phyloP scores from a whole-genome alignment of 1,140 invertebrate species.

The Drosophila santomea region DNA sequence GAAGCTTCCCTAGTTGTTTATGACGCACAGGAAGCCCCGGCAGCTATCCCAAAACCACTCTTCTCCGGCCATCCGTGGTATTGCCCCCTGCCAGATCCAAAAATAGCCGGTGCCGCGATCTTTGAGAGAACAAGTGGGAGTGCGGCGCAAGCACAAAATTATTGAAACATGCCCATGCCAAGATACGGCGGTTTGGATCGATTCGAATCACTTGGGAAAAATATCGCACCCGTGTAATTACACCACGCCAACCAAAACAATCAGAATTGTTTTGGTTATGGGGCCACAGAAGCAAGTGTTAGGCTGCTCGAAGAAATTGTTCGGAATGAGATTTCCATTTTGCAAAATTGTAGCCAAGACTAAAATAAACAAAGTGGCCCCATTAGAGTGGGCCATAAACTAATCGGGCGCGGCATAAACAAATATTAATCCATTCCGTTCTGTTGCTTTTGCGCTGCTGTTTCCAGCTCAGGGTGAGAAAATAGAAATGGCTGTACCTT shows the following conservation, averaged over 20 bases:
- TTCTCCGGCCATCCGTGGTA: constrained; percentile 38
- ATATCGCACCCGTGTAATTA: constrained; percentile 55
- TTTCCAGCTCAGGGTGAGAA: constrained; percentile 66
- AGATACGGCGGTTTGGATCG: constrained; percentile 10
- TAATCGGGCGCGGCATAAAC: constrained; percentile 76
- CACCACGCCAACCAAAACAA: constrained; percentile 49
- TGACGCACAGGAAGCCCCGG: constrained; percentile 51
- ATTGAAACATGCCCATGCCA: constrained; percentile 63
- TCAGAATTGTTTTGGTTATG: constrained; percentile 20
- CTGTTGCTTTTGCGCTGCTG: constrained; percentile 39
- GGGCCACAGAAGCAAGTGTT: constrained; percentile 20
- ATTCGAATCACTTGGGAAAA: constrained; percentile 20
- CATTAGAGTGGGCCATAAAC: constrained; percentile 67
- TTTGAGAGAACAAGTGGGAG: constrained; percentile 32
- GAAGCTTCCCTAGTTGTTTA: constrained; percentile 1
- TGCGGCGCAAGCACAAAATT: constrained; percentile 64
- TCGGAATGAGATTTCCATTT: constrained; percentile 33
- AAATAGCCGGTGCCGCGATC: constrained; percentile 33
- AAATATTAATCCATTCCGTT: constrained; percentile 54
- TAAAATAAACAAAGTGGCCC: constrained; percentile 75
- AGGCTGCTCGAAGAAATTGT: constrained; percentile 16
- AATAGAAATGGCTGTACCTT: constrained; percentile 22
- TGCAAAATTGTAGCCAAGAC: constrained; percentile 50
- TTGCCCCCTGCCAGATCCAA: constrained; percentile 43
- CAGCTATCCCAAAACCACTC: constrained; percentile 19